Percentiles rank a stretch among this genome's conserved stretches.
Conservation (phyloP, 2,888 invertebrate genomes). For the Schizaphis graminum region DNA sequence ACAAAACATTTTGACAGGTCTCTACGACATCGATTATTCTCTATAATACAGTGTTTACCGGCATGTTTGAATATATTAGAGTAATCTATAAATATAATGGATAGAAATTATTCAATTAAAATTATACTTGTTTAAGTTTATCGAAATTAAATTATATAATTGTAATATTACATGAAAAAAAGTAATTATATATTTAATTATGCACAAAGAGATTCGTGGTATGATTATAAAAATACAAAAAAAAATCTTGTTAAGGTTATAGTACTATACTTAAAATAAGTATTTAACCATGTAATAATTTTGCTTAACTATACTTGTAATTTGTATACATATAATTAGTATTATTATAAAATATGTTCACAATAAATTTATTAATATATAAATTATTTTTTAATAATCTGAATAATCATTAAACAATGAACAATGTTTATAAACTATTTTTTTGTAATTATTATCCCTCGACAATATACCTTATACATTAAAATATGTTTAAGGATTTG, state of each 20-base stretch:
- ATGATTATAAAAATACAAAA: neutral
- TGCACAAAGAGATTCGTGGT: neutral
- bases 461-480: neutral
- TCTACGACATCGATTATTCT: slow-evolving; percentile 34
- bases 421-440: neutral
- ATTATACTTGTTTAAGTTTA: neutral
- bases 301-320: neutral
- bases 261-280: neutral
- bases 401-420: neutral
- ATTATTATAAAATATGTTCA: neutral
- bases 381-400: too few species aligned
- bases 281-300: neutral
- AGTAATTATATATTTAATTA: neutral
- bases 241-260: neutral
- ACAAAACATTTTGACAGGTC: slow-evolving; percentile 53
- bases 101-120: neutral
- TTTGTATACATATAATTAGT: neutral
- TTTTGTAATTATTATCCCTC: neutral
- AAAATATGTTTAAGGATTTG: neutral
- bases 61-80: neutral
- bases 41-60: neutral
- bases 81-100: neutral
- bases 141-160: neutral
- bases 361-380: too few species aligned
- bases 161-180: neutral